Evolutionary conservation across 1,140 invertebrate genomes (phyloP).

Genomic region (Oncopodura yosiiana): DNA sequence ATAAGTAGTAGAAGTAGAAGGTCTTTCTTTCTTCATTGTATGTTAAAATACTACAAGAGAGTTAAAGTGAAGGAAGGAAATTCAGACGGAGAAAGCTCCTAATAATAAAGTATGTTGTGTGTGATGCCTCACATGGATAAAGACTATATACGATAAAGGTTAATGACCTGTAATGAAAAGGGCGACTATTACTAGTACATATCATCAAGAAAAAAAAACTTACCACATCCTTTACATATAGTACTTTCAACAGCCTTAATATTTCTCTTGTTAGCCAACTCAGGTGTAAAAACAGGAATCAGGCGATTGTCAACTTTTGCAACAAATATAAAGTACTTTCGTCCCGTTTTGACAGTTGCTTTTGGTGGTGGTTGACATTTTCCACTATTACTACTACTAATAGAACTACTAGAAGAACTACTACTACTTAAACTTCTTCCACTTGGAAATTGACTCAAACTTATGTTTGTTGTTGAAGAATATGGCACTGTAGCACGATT

Average conservation of each 20-base stretch:
- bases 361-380: constrained; percentile 15
- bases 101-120: too few species aligned
- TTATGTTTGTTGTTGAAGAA: constrained; percentile 5
- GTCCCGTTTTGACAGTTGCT: constrained; percentile 34
- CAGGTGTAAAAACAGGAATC: constrained; percentile 33
- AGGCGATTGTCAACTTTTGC: constrained; percentile 32
- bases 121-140: background rate
- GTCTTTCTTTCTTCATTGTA: too few species aligned
- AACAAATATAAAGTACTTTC: constrained; percentile 35
- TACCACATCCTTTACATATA: constrained; percentile 34
- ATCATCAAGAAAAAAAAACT: constrained; percentile 8
- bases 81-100: too few species aligned
- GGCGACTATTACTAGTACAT: background rate
- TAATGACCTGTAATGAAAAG: background rate
- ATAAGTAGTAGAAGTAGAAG: too few species aligned
- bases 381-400: constrained; percentile 4
- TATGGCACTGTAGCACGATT: too few species aligned
- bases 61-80: too few species aligned
- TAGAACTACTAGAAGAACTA: background rate
- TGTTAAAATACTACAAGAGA: too few species aligned
- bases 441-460: background rate
- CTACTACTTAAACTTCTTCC: background rate
- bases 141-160: background rate
- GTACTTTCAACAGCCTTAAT: constrained; percentile 30
- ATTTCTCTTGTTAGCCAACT: constrained; percentile 34